These are phyloP conservation scores for Muscicapa comitata DNA, from an alignment of 2,797 vertebrate species.

Conservation along the genomic window DNA sequence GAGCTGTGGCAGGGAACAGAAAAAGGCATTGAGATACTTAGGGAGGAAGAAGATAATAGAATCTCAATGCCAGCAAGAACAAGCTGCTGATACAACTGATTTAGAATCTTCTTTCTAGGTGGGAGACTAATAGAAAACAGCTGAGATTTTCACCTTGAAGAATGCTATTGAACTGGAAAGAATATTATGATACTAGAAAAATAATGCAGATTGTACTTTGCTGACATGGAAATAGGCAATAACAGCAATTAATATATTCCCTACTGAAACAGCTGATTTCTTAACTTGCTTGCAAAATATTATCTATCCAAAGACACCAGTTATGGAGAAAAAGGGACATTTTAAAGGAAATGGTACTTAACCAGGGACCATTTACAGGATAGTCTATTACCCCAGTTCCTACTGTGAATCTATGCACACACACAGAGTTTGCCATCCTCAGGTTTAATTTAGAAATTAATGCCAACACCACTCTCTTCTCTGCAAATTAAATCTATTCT, in stretches of 20 bases:
- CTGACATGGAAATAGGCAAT: background rate
- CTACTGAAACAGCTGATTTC: background rate
- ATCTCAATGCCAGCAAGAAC: background rate
- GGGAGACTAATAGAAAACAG: background rate
- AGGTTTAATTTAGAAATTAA: background rate
- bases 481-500: background rate
- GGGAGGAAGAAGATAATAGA: background rate
- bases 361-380: background rate
- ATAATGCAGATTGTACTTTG: background rate
- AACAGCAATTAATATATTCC: background rate
- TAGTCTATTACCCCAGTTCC: background rate
- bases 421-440: background rate
- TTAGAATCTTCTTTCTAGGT: background rate
- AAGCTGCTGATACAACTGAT: background rate
- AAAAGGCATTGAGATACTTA: background rate
- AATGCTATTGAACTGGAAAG: background rate
- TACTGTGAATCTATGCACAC: background rate
- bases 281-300: background rate
- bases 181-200: background rate
- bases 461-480: background rate
- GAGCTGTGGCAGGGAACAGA: background rate
- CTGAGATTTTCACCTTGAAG: constrained; percentile 12
- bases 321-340: background rate
- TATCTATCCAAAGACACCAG: background rate
- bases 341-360: background rate